Evolutionary conservation across 2,888 invertebrate genomes (phyloP).

Genomic region (Muscina levida): DNA sequence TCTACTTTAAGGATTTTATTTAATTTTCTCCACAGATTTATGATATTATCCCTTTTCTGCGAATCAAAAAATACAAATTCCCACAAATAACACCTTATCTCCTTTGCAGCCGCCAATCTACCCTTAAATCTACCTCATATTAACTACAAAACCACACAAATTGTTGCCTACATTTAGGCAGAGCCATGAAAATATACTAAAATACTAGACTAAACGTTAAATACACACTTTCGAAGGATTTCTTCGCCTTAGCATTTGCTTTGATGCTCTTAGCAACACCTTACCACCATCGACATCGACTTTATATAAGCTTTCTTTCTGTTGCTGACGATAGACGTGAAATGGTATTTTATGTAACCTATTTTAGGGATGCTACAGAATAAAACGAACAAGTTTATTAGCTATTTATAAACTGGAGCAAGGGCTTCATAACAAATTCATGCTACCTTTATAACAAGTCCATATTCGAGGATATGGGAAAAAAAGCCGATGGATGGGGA

Average conservation of each 20-base stretch:
- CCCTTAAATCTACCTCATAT: background rate
- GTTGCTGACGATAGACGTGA: background rate
- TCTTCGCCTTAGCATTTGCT: background rate
- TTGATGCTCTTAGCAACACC: background rate
- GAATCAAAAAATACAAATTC: too few species aligned
- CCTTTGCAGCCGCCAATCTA: background rate
- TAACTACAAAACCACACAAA: background rate
- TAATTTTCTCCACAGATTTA: background rate
- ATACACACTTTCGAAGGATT: conserved; percentile 6
- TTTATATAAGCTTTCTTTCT: background rate
- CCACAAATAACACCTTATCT: background rate
- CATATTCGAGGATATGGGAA: too few species aligned
- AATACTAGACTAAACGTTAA: too few species aligned
- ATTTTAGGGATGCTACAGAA: conserved; percentile 7
- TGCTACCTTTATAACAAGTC: too few species aligned
- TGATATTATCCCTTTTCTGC: background rate
- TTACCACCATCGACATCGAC: background rate
- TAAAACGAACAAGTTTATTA: conserved; percentile 16
- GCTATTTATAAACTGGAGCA: background rate
- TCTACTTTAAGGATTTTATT: conserved; percentile 2
- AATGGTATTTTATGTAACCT: conserved; percentile 19
- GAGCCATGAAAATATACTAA: background rate
- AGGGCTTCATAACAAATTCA: background rate
- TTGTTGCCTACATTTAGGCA: conserved; percentile 24
- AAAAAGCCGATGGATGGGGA: too few species aligned